Percentiles rank a stretch among this genome's conserved stretches.
Conservation (phyloP, 2,888 invertebrate genomes). For the Augiades crinisus region DNA sequence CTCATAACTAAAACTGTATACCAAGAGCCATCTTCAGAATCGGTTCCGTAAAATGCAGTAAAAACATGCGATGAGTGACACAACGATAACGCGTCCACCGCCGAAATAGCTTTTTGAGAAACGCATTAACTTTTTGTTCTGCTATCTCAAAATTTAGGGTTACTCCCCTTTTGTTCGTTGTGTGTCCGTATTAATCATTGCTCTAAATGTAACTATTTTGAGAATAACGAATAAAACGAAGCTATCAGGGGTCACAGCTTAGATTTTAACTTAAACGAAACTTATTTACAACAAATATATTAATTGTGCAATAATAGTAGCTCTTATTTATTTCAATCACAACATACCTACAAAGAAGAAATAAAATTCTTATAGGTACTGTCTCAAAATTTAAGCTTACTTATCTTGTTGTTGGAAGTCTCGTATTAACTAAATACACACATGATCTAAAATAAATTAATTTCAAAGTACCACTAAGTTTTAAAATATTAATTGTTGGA, state of each 20-base stretch:
- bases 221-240: not conserved
- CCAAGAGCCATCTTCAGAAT: conserved; percentile 31
- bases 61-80: conserved; percentile 63
- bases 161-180: conserved; percentile 37
- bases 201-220: conserved; percentile 25
- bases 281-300: not conserved
- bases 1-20: conserved; percentile 27
- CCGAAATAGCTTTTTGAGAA: conserved; percentile 63
- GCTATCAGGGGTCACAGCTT: too few species aligned
- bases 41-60: conserved; percentile 31
- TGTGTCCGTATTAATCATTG: conserved; percentile 35
- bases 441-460: too few species aligned
- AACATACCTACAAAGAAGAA: too few species aligned
- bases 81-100: conserved; percentile 59
- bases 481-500: too few species aligned
- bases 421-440: too few species aligned
- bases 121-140: conserved; percentile 61
- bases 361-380: too few species aligned
- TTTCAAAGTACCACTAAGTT: too few species aligned
- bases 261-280: not conserved
- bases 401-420: too few species aligned
- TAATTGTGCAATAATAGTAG: too few species aligned
- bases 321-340: too few species aligned
- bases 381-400: too few species aligned
- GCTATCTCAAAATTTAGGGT: conserved; percentile 32